Evolutionary conservation across 1,140 invertebrate species (phyloP), one percentile per base, ranked within the genome.

Genomic region (Drosophila rhopaloa): DNA sequence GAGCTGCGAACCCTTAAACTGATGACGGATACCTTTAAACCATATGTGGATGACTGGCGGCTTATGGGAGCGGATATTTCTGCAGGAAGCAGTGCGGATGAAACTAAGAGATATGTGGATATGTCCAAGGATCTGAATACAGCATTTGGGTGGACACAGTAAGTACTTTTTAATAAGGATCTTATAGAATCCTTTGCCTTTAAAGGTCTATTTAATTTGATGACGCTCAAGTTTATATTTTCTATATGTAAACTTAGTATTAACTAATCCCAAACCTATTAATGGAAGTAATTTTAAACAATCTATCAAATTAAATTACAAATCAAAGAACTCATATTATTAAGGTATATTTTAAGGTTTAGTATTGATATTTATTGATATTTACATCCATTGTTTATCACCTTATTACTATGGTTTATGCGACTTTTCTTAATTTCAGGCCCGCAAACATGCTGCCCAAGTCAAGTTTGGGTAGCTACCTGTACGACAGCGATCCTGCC

Each of bases 121-220:
- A 70, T 91, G 43, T 91, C 90, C 14, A 83, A 85, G 75, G 76
- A 91, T 47, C 19, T 92, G 4, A 90, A 89, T 60, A 66, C 82
- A 1, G 91, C 91, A 0, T 91, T 83, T 46, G 91, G 90, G 11
- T 92, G 91, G 91, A 79, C 79, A 8, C 88, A 92, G 91, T 92
- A 56, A 90, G 90, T 91, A n/a, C 2, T 32, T 32, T 0, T 8
- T 32, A 32, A 32, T 32, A 4, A 7, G 29, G 29, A 32, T 7
- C 8, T 32, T 1, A 4, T 6, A 2, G 29, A 32, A 32, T 32
- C 29, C 7, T 16, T 16, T 16, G 16, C 1, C 16, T 16, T 16
- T 16, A 16, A 16, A 16, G 16, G 16, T 16, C 16, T 16, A 16
- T 16, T 16, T 16, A 16, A 16, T 16, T 16, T 16, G 16, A 16